Percentiles rank a stretch among this genome's conserved stretches.
Conservation (phyloP, 2,113 vertebrate genomes). For the Neogobius melanostomus region DNA sequence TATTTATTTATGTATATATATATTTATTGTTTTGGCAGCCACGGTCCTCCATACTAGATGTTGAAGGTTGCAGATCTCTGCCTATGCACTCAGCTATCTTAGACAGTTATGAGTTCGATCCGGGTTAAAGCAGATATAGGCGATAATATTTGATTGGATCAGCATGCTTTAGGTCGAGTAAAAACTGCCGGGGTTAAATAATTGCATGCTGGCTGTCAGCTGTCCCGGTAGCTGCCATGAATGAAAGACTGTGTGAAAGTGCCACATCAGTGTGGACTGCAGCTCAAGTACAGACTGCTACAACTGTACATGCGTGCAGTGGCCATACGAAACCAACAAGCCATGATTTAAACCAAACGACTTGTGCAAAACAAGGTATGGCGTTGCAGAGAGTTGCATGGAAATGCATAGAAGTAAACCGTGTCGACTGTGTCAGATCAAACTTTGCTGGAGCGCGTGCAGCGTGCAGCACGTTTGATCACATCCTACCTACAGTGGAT, state of each 20-base stretch:
- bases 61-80: too few species aligned
- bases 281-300: not conserved
- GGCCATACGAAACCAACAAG: not conserved
- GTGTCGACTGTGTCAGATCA: not conserved
- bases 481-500: not conserved
- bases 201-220: not conserved
- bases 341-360: not conserved
- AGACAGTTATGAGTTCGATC: not conserved
- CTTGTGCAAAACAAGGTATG: not conserved
- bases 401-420: not conserved
- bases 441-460: too few species aligned
- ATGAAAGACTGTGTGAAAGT: not conserved
- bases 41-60: too few species aligned
- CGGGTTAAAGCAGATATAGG: not conserved
- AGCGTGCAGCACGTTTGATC: not conserved
- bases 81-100: not conserved
- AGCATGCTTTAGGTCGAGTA: not conserved
- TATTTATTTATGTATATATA: too few species aligned
- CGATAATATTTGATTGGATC: not conserved
- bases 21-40: too few species aligned
- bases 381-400: not conserved
- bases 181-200: not conserved
- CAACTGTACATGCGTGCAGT: not conserved
- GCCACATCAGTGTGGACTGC: not conserved
- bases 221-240: not conserved